Conservation (phyloP, 2,113 vertebrate species). For the Esox niger region DNA sequence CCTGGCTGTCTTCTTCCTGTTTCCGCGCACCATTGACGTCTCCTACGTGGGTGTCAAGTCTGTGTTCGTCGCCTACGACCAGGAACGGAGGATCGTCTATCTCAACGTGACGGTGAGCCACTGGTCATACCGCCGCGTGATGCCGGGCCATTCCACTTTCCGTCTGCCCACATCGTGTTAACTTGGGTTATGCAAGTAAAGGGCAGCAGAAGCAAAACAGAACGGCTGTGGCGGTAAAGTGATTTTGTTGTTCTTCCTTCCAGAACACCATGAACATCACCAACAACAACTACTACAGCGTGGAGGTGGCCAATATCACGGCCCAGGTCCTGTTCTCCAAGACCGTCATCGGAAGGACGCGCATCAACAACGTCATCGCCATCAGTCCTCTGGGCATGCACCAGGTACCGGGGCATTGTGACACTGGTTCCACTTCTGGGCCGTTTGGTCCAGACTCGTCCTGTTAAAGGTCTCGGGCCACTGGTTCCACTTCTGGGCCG, state of each 20-base stretch:
- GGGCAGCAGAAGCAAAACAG: no score
- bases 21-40: slow-evolving; percentile 89
- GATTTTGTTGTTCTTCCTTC: slow-evolving; percentile 33
- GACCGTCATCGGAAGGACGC: slow-evolving; percentile 88
- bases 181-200: no score
- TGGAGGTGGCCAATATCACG: slow-evolving; percentile 88
- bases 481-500: no score
- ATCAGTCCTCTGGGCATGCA: slow-evolving; percentile 90
- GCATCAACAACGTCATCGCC: slow-evolving; percentile 83
- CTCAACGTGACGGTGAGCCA: slow-evolving; percentile 89
- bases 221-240: not conserved
- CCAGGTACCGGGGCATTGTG: slow-evolving; percentile 80
- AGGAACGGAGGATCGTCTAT: slow-evolving; percentile 77
- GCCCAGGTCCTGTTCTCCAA: slow-evolving; percentile 92
- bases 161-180: no score
- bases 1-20: slow-evolving; percentile 90
- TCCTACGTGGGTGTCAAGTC: slow-evolving; percentile 89
- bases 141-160: no score
- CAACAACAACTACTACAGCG: slow-evolving; percentile 92
- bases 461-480: no score
- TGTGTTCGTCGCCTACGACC: slow-evolving; percentile 83
- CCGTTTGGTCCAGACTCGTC: no score
- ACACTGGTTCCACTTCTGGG: no score
- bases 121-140: no score
- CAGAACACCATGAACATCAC: slow-evolving; percentile 91